Evolutionary conservation across 1,140 invertebrate species (phyloP), one percentile per base, ranked within the genome.

Genomic region (Oryctes rhinoceros): DNA sequence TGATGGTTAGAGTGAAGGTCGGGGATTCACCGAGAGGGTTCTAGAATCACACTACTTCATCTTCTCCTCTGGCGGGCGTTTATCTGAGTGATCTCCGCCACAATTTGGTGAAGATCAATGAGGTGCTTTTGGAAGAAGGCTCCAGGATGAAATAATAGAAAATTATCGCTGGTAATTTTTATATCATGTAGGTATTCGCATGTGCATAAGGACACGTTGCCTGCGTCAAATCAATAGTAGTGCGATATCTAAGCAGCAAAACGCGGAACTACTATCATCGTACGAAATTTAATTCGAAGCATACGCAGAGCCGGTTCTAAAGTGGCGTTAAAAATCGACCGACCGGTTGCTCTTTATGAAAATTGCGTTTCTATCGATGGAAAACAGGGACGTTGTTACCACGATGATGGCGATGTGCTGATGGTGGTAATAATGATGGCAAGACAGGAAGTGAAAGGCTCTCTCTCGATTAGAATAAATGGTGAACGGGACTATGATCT

Each of bases 381-480:
- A 59, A 59, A 59, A 59, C n/a, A 59, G 53, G 53, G 15, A 59
- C 53, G n/a, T n/a, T n/a, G 15, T 59, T 59, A 59, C n/a, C 15
- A 59, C 18, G 15, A n/a, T 59, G 53, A n/a, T n/a, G 15, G 18
- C 18, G 53, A 59, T n/a, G n/a, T n/a, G n/a, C n/a, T n/a, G n/a
- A n/a, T n/a, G n/a, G n/a, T 59, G 53, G 53, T 59, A 59, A 59
- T 59, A n/a, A 59, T 59, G 53, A 59, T 18, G 53, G 53, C 18
- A 15, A 59, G 53, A n/a, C 53, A 15, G 53, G 53, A 59, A 59
- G 53, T 59, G 53, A 59, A 59, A 59, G 53, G 53, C 53, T 59
- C 53, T 59, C 53, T 59, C 53, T 4, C n/a, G n/a, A 59, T n/a
- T 59, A 59, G 53, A 59, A 59, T 59, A 59, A 59, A n/a, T 59